Conservation (phyloP, 2,888 invertebrate genomes). For the Drosophila kuntzei region DNA sequence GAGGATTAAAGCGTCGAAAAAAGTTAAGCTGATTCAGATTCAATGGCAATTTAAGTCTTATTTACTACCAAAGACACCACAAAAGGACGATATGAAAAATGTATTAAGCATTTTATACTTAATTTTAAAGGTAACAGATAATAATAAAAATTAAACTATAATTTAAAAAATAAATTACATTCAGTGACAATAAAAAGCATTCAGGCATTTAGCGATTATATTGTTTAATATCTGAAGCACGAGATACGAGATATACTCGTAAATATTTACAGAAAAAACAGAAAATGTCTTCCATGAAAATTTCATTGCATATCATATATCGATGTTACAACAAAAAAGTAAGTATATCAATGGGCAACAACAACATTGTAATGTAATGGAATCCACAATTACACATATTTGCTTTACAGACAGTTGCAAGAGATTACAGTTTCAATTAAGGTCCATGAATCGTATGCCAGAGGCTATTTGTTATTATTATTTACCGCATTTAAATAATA, state of each 20-base stretch:
- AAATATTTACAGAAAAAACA: not conserved
- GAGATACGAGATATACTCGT: not conserved
- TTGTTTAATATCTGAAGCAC: no score
- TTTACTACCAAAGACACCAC: not conserved
- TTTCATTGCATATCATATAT: not conserved
- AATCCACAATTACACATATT: slow-evolving; percentile 1
- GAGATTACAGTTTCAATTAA: slow-evolving; percentile 9
- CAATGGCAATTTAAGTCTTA: not conserved
- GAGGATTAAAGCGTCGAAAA: not conserved
- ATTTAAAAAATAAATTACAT: no score
- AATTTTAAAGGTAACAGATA: not conserved
- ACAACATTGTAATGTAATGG: slow-evolving; percentile 11
- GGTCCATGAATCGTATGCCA: not conserved
- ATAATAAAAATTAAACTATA: not conserved
- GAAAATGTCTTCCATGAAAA: not conserved
- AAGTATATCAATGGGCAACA: not conserved
- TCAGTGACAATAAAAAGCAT: no score
- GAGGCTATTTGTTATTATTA: not conserved
- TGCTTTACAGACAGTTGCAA: not conserved
- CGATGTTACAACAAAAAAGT: not conserved
- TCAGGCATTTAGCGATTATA: no score
- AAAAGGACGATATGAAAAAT: no score
- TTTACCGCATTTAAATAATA: slow-evolving; percentile 10
- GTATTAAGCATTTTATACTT: no score
- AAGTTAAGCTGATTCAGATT: not conserved